Conservation (phyloP, 2,888 invertebrate species). For the Coelopa pilipes region DNA sequence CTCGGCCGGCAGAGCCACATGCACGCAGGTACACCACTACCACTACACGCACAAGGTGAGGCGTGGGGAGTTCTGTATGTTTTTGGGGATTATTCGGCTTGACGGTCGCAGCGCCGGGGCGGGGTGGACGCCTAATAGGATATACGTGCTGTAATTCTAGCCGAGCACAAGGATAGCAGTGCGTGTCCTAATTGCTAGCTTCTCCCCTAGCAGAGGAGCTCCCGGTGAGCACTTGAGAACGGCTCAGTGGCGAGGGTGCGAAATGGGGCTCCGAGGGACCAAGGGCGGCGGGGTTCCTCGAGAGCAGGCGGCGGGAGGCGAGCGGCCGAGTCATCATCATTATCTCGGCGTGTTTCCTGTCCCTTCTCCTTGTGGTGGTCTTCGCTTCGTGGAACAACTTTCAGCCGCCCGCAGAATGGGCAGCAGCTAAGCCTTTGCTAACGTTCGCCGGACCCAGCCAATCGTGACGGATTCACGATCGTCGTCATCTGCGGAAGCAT, state of each 20-base stretch:
- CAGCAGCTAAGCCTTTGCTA: conserved; percentile 7
- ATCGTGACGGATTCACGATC: conserved; percentile 41
- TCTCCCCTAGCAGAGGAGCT: too few relatives aligned
- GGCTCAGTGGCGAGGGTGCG: too few relatives aligned
- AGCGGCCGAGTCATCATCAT: background rate
- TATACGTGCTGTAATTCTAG: background rate
- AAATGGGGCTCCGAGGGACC: background rate
- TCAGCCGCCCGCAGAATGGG: conserved; percentile 33
- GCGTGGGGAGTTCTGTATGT: background rate
- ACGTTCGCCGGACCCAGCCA: conserved; percentile 39
- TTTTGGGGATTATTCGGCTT: conserved; percentile 18
- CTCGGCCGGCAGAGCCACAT: background rate
- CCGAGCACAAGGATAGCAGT: background rate
- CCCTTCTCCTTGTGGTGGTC: too few relatives aligned
- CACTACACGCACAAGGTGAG: background rate
- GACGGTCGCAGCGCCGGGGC: background rate
- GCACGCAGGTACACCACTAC: background rate
- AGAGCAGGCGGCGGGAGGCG: background rate
- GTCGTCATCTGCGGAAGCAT: conserved; percentile 36
- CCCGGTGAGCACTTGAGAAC: too few relatives aligned
- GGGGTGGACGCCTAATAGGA: conserved; percentile 16
- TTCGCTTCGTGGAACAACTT: conserved; percentile 10
- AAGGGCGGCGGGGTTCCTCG: background rate
- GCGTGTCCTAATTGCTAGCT: background rate
- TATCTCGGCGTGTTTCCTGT: background rate